A percentile compares a stretch with the other conserved stretches of the same genome.
phyloP scores from a whole-genome alignment of 2,797 vertebrate species.

The Sebastolobus altivelis region DNA sequence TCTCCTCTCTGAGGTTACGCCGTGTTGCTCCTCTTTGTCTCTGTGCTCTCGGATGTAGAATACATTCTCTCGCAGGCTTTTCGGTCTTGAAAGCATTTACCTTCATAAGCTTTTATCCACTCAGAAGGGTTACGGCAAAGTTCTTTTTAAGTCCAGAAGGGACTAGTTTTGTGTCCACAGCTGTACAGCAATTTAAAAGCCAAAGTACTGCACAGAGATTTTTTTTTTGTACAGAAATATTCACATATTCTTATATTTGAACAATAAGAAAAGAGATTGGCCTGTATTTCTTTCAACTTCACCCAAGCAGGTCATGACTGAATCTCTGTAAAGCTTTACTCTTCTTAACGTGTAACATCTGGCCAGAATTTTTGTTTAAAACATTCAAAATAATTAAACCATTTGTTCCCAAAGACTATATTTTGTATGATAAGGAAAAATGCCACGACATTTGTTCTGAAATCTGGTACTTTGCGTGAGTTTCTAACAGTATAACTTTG shows the following conservation, averaged over 20 bases:
- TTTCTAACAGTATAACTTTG: no score
- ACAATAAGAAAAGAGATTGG: neutral
- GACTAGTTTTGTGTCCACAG: neutral
- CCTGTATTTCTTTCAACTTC: neutral
- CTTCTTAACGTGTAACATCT: neutral
- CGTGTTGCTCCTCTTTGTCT: slow-evolving; percentile 26
- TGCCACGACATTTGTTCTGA: no score
- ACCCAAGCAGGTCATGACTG: neutral
- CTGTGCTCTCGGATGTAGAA: slow-evolving; percentile 21
- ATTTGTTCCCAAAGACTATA: no score
- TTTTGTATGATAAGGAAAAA: no score
- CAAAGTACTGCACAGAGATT: neutral
- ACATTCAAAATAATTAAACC: no score
- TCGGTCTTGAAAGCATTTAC: slow-evolving; percentile 33
- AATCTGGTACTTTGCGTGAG: no score
- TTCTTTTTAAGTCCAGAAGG: neutral
- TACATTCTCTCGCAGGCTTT: slow-evolving; percentile 12
- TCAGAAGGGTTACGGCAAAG: neutral
- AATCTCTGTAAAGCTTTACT: neutral
- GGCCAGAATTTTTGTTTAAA: neutral
- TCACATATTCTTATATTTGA: neutral
- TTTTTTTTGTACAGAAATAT: neutral
- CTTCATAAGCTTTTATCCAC: slow-evolving; percentile 23
- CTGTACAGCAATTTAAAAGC: slow-evolving; percentile 3
- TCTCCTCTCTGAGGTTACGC: slow-evolving; percentile 7